Evolutionary conservation across 2,797 vertebrate genomes (phyloP).

Genomic region (Clangula hyemalis): DNA sequence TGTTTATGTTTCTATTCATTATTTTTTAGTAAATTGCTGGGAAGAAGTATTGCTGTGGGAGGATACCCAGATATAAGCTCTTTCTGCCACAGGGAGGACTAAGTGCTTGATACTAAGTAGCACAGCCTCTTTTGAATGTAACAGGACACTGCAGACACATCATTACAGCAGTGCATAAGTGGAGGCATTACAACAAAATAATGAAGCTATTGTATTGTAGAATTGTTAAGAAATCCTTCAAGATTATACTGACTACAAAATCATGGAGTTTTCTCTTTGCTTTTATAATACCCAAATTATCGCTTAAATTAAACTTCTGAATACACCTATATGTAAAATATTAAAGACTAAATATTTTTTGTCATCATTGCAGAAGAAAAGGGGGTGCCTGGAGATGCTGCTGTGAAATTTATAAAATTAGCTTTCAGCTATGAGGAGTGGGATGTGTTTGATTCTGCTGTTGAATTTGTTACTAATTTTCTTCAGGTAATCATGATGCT

Average conservation of each 20-base stretch:
- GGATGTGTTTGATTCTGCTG: conserved; percentile 81
- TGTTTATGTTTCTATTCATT: not conserved
- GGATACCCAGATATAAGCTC: not conserved
- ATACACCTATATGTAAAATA: not conserved
- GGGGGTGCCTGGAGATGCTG: conserved; percentile 82
- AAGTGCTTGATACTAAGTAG: not conserved
- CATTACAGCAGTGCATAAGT: not conserved
- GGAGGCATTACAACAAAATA: not conserved
- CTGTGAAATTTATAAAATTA: conserved; percentile 88
- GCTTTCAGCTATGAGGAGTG: conserved; percentile 89
- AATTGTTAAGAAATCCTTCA: not conserved
- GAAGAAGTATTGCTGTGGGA: not conserved
- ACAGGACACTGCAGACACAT: not conserved
- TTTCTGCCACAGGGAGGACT: not conserved
- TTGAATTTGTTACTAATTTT: conserved; percentile 77
- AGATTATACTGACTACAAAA: not conserved
- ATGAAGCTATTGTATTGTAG: not conserved
- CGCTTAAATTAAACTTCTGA: not conserved
- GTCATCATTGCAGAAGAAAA: conserved; percentile 79
- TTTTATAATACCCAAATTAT: not conserved
- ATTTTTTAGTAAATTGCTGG: not conserved
- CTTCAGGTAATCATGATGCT: conserved; percentile 81
- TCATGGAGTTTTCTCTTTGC: not conserved
- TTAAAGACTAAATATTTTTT: conserved; percentile 18
- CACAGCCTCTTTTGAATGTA: not conserved